These are phyloP conservation scores for Pycnonotus jocosus DNA, from an alignment of 2,113 vertebrate genomes.

Conservation along the genomic window DNA sequence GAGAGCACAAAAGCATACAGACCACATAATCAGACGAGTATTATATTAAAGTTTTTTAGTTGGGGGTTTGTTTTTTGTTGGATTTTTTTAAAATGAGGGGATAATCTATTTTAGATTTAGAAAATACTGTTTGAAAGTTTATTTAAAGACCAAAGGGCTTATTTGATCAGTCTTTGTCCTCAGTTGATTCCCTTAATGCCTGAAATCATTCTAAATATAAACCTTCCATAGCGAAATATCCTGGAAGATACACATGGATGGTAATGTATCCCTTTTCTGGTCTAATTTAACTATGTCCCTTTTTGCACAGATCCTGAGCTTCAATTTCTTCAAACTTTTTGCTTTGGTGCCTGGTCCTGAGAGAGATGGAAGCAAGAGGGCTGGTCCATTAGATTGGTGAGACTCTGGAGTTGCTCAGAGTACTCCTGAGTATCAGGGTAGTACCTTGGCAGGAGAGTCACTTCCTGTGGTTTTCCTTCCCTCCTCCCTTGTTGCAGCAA, in stretches of 20 bases:
- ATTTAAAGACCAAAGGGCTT: background rate
- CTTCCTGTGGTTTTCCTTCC: background rate
- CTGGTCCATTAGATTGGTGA: background rate
- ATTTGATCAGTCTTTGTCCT: background rate
- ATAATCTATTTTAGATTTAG: background rate
- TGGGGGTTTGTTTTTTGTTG: background rate
- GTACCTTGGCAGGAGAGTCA: background rate
- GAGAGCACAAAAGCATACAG: background rate
- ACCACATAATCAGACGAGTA: background rate
- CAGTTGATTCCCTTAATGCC: background rate
- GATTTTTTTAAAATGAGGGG: background rate
- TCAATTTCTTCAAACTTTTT: background rate
- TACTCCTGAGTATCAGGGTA: background rate
- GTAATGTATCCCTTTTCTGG: background rate
- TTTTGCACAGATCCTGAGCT: background rate
- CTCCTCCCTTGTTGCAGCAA: fast-evolving
- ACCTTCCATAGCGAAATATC: background rate
- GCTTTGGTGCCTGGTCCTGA: background rate
- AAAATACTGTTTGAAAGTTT: background rate
- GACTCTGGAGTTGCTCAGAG: background rate
- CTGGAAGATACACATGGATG: background rate
- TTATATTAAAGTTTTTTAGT: background rate
- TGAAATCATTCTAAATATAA: conserved; percentile 5
- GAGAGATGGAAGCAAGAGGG: background rate
- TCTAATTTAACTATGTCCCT: background rate